These are phyloP conservation scores for Alcedo quadribrachys DNA, from an alignment of 2,797 vertebrate species.

Conservation along the genomic window DNA sequence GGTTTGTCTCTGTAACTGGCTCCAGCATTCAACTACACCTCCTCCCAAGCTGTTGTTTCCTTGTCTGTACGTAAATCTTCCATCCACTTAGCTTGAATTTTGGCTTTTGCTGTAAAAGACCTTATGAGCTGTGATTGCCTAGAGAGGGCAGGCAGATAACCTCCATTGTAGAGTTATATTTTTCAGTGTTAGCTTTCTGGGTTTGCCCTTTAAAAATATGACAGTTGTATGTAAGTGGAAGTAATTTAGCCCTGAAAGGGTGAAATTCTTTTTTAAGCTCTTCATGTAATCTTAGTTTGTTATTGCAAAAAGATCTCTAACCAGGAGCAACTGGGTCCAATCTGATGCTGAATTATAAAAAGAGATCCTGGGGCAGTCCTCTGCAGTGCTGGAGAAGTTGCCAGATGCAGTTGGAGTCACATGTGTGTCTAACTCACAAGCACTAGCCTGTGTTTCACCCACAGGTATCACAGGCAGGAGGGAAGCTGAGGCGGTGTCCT, in stretches of 20 bases:
- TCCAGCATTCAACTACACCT: conserved; percentile 59
- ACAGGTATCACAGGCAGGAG: neutral
- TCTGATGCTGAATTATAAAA: conserved; percentile 69
- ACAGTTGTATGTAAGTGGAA: conserved; percentile 72
- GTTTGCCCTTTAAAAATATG: conserved; percentile 65
- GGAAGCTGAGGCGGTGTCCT: neutral
- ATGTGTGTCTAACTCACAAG: neutral
- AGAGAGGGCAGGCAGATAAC: conserved; percentile 46
- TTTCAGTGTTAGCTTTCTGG: conserved; percentile 38
- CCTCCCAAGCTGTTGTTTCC: conserved; percentile 67
- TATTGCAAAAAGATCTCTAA: conserved; percentile 70
- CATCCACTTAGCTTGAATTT: conserved; percentile 32
- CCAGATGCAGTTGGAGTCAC: conserved; percentile 55
- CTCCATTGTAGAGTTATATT: conserved; percentile 46
- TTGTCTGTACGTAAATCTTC: conserved; percentile 30
- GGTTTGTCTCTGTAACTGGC: conserved; percentile 55
- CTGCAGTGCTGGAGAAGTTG: neutral
- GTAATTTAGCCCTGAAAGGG: conserved; percentile 63
- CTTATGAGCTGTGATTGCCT: conserved; percentile 21
- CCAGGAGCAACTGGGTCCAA: conserved; percentile 62
- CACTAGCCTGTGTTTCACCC: neutral
- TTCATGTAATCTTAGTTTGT: conserved; percentile 65
- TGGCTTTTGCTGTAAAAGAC: conserved; percentile 7
- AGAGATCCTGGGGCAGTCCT: conserved; percentile 53
- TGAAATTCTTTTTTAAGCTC: conserved; percentile 71